Evolutionary conservation across 2,113 vertebrate genomes (phyloP).

Genomic region (Dolichotis patagonum): DNA sequence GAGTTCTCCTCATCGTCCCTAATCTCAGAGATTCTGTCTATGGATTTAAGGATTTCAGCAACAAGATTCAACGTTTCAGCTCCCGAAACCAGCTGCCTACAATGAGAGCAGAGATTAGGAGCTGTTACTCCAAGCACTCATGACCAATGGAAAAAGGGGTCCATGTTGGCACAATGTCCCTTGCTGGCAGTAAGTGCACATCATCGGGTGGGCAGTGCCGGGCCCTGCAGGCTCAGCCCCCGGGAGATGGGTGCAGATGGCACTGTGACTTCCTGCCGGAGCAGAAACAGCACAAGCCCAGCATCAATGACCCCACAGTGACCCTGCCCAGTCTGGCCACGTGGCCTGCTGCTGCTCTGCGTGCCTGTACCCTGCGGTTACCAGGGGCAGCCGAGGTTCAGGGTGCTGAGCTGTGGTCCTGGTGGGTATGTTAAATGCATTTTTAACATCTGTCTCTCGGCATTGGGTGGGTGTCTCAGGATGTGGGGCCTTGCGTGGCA

Average conservation of each 20-base stretch:
- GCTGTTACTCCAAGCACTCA: fast-evolving
- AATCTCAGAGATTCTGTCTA: slow-evolving; percentile 87
- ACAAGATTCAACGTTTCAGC: slow-evolving; percentile 87
- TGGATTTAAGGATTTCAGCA: slow-evolving; percentile 87
- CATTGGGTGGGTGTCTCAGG: not conserved
- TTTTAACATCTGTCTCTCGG: not conserved
- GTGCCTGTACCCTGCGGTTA: not conserved
- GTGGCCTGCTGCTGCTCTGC: not conserved
- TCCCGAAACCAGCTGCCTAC: slow-evolving; percentile 88
- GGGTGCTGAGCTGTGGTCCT: not conserved
- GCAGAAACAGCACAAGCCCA: not conserved
- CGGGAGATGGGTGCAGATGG: too few relatives aligned
- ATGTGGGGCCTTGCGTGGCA: not conserved
- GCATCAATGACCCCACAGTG: too few relatives aligned
- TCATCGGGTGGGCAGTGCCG: fast-evolving
- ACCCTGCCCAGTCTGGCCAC: not conserved
- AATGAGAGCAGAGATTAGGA: fast-evolving
- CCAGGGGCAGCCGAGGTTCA: not conserved
- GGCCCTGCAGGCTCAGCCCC: not conserved
- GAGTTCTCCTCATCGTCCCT: slow-evolving; percentile 69
- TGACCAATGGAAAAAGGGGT: not conserved
- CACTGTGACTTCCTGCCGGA: not conserved
- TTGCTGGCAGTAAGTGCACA: too few relatives aligned
- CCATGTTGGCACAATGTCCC: too few relatives aligned
- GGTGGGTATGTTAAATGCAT: not conserved